phyloP scores from a whole-genome alignment of 2,888 invertebrate species.

The Oligia strigilis region DNA sequence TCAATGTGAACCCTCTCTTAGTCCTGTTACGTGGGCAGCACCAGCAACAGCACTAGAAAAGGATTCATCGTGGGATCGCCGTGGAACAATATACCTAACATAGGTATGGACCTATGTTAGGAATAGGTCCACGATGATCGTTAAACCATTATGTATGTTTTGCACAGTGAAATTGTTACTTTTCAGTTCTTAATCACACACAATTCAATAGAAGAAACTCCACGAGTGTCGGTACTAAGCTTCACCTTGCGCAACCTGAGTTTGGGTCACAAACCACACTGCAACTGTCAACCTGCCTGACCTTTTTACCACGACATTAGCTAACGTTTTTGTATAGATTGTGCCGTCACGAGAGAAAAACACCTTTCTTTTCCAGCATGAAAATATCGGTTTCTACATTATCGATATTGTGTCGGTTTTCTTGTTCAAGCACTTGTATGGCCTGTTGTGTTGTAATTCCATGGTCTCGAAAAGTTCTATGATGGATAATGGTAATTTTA shows the following conservation, averaged over 20 bases:
- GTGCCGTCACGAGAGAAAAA: not conserved
- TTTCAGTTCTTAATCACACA: not conserved
- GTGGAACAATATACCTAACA: not conserved
- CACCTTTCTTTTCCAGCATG: too few species aligned
- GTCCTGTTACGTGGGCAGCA: not conserved
- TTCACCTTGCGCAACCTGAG: not conserved
- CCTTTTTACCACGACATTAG: not conserved
- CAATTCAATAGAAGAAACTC: not conserved
- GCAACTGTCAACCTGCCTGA: not conserved
- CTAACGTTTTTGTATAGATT: not conserved
- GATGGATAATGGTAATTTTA: conserved; percentile 18
- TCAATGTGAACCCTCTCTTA: not conserved
- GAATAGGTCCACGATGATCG: not conserved
- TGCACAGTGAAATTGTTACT: not conserved
- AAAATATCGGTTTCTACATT: not conserved
- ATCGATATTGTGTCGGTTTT: not conserved
- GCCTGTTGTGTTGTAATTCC: not conserved
- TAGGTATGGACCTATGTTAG: not conserved
- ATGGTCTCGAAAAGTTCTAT: conserved; percentile 23
- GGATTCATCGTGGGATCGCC: not conserved
- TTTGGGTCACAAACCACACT: too few species aligned
- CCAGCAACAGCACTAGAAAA: not conserved
- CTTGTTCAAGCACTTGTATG: not conserved
- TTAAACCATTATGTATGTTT: not conserved
- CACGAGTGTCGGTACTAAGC: not conserved